Conservation (phyloP, 2,888 invertebrate genomes). For the Branchellion lobata region DNA sequence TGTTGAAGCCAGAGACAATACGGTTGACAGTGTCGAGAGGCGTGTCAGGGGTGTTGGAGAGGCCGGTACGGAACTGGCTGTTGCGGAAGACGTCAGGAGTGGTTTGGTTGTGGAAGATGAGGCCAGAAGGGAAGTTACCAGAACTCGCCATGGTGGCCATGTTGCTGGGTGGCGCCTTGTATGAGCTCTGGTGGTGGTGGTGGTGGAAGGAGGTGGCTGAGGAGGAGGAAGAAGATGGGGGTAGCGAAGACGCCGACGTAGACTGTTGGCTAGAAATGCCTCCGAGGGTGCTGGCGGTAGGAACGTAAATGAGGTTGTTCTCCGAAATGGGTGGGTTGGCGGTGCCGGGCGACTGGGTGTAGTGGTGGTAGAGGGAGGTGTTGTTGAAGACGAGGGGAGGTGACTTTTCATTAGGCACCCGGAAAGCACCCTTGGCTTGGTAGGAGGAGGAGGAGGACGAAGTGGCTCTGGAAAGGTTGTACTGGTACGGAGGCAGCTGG, state of each 20-base stretch:
- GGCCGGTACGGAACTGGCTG: constrained; percentile 6
- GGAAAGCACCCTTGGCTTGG: not conserved
- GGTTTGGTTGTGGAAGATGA: constrained; percentile 13
- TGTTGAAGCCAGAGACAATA: constrained; percentile 33
- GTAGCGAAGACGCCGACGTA: not conserved
- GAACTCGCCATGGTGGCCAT: not conserved
- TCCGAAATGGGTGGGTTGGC: not conserved
- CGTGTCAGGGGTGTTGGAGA: not conserved
- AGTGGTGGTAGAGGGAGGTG: not conserved
- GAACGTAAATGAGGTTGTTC: not conserved
- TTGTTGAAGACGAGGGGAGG: not conserved
- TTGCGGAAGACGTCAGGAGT: not conserved
- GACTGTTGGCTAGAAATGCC: not conserved
- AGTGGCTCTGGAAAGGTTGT: not conserved
- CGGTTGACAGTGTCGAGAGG: constrained; percentile 16
- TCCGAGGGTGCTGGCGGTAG: no score
- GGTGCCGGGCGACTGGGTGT: not conserved
- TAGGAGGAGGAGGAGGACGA: not conserved
- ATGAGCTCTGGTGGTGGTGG: not conserved
- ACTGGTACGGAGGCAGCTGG: constrained; percentile 1
- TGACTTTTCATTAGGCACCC: not conserved
- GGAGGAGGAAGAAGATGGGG: not conserved
- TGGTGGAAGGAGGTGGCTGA: constrained; percentile 7
- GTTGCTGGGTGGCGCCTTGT: not conserved
- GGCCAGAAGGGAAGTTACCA: not conserved